Evolutionary conservation across 2,888 invertebrate species (phyloP).

Genomic region (Ypsolopha scabrella): DNA sequence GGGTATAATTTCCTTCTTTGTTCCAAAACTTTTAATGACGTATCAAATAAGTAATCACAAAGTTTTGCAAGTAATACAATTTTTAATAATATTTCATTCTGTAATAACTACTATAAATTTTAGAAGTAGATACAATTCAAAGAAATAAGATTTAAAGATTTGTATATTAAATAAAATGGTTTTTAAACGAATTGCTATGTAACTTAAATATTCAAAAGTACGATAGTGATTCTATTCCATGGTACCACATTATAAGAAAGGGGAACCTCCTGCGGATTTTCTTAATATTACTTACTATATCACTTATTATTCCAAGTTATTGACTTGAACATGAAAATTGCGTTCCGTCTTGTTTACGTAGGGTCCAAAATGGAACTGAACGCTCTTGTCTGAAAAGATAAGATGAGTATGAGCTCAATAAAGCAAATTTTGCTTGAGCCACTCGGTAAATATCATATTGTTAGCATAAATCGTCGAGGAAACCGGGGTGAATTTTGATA

Average conservation of each 20-base stretch:
- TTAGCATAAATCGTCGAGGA: constrained; percentile 38
- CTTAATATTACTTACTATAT: constrained; percentile 64
- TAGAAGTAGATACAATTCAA: too few species aligned
- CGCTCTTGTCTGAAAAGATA: constrained; percentile 44
- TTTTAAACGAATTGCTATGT: too few species aligned
- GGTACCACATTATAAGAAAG: constrained; percentile 9
- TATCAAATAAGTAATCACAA: too few species aligned
- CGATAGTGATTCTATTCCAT: not conserved
- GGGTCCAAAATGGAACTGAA: constrained; percentile 25
- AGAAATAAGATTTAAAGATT: too few species aligned
- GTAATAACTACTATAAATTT: not conserved
- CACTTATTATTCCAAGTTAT: constrained; percentile 68
- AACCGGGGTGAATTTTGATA: constrained; percentile 43
- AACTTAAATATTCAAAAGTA: too few species aligned
- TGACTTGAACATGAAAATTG: constrained; percentile 66
- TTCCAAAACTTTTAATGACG: too few species aligned
- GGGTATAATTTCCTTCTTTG: too few species aligned
- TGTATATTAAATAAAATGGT: too few species aligned
- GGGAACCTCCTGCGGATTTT: constrained; percentile 49
- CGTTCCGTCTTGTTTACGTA: constrained; percentile 60
- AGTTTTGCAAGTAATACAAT: not conserved
- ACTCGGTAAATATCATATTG: constrained; percentile 35
- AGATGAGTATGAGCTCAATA: constrained; percentile 36
- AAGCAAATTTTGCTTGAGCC: constrained; percentile 32
- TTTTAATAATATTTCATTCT: not conserved